Base-by-base conservation (phyloP, 2,797 vertebrate genomes). In the Mycteria americana region DNA sequence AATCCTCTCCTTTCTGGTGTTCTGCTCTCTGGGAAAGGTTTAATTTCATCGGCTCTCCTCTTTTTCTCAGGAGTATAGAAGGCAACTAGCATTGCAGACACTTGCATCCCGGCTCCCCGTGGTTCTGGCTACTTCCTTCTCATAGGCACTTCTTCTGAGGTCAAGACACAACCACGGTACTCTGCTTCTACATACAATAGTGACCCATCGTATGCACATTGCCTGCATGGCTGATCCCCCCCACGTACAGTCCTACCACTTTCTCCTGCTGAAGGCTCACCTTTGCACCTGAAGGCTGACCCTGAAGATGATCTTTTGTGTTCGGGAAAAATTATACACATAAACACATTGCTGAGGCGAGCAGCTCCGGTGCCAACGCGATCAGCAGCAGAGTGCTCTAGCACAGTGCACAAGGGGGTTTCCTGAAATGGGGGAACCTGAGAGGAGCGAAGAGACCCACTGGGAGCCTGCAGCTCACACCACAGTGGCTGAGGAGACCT, bases 391-490 rank as follows among this genome's bases (percentile, higher is more conserved):
- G 30, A 51, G 13, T 0, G 2, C 24, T 30, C 25, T 15, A 45
- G 31, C 2, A 1, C 0, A 0, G 31, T 25, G 57, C 7, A 18
- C 33, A 33, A 27, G 0, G 25, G 14, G 4, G 11, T 19, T 21
- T 53, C 68, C 33, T 19, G 4, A 84, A 23, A 23, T 1, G 1
- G 28, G 12, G 18, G 17, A 18, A 56, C 6, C 18, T 28, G 6
- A n/a, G 4, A 13, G 19, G 24, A 85, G n/a, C 1, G 1, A 35
- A 39, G 22, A 27, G 11, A 63, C 23, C 22, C 4, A 0, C 9
- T 18, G 8, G n/a, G 22, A 74, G 23, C 30, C n/a, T 1, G 5
- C 24, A n/a, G n/a, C n/a, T 41, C 3, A 0, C 2, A 0, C 4
- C 4, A 43, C 37, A 43, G 57, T 1, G 1, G 37, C 33, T 62